Percentiles rank a stretch among this genome's conserved stretches.
These are phyloP conservation scores for Phyllotis vaccarum DNA, from an alignment of 2,797 vertebrate species.

Conservation along the genomic window DNA sequence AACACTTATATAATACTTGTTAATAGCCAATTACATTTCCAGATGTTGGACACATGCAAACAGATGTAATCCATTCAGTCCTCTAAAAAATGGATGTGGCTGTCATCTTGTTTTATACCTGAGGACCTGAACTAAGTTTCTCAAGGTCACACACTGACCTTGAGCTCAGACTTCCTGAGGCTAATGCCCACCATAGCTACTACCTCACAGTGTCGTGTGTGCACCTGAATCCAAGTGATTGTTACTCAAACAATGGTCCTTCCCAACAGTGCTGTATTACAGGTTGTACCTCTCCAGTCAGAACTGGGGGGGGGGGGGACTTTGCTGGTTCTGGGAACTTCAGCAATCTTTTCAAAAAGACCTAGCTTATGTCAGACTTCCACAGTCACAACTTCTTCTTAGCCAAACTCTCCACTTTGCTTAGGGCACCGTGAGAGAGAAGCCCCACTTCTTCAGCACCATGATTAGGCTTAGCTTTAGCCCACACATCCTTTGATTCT, in stretches of 20 bases:
- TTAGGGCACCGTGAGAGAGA: not conserved
- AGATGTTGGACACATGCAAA: not conserved
- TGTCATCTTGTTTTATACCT: not conserved
- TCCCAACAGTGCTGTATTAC: not conserved
- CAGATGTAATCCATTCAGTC: not conserved
- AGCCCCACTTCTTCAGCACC: not conserved
- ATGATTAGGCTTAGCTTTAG: not conserved
- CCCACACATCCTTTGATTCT: not conserved
- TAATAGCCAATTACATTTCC: not conserved
- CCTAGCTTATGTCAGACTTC: not conserved
- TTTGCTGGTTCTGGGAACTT: not conserved
- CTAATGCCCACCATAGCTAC: not conserved
- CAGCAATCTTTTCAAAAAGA: not conserved
- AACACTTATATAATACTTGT: not conserved
- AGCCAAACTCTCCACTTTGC: not conserved
- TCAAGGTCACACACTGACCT: not conserved
- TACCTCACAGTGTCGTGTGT: not conserved
- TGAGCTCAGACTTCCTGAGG: not conserved
- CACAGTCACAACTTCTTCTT: not conserved
- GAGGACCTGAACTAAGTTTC: not conserved
- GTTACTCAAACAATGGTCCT: accelerated
- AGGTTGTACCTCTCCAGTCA: not conserved
- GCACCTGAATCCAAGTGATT: not conserved
- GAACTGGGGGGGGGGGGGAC: not conserved
- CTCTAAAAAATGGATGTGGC: not conserved